phyloP scores from a whole-genome alignment of 2,888 invertebrate genomes.

The Nasonovia ribisnigri region DNA sequence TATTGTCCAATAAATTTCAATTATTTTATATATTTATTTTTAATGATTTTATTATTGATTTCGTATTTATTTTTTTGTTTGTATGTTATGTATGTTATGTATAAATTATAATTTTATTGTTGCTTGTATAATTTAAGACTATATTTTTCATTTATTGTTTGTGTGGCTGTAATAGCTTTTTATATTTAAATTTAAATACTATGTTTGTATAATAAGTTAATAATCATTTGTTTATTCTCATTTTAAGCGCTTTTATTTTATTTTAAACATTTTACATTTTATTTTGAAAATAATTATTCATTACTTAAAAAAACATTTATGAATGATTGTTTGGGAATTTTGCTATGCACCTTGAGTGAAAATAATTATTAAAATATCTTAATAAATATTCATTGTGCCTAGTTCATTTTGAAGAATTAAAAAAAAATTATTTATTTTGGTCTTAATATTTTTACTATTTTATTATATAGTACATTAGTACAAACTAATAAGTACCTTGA shows the following conservation, averaged over 20 bases:
- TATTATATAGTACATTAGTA: background rate
- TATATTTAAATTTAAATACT: slow-evolving; percentile 3
- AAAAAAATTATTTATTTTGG: background rate
- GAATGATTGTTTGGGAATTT: background rate
- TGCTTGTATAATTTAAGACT: slow-evolving; percentile 11
- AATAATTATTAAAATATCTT: background rate
- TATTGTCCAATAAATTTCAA: background rate
- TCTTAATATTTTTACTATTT: too few species aligned
- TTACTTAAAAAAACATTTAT: background rate
- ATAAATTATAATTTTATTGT: slow-evolving; percentile 29
- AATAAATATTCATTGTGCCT: background rate
- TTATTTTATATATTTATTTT: background rate
- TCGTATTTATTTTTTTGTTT: background rate
- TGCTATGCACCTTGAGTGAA: background rate
- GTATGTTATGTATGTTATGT: background rate
- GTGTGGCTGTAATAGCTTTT: background rate
- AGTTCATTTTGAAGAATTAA: background rate
- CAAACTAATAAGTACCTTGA: background rate
- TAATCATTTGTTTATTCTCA: background rate
- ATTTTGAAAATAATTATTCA: background rate
- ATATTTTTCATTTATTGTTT: background rate
- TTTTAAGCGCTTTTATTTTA: background rate
- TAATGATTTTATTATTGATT: slow-evolving; percentile 19
- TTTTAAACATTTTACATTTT: background rate
- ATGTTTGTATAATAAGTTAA: background rate